Conservation (phyloP, 2,888 invertebrate genomes). For the Nomada fucata region DNA sequence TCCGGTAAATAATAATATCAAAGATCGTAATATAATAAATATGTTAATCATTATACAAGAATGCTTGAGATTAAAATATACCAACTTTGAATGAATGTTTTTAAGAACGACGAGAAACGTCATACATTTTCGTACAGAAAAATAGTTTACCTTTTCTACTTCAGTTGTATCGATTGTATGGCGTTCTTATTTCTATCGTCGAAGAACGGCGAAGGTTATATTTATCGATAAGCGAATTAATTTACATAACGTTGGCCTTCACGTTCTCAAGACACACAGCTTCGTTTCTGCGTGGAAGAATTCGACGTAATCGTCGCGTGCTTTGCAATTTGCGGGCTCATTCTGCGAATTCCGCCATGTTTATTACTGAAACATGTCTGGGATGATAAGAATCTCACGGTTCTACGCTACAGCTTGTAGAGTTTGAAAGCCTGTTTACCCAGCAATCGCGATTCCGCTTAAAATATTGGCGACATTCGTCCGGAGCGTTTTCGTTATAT, state of each 20-base stretch:
- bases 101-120: neutral
- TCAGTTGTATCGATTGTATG: conserved; percentile 35
- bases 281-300: conserved; percentile 49
- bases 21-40: too few species aligned
- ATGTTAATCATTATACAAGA: too few species aligned
- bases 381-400: conserved; percentile 28
- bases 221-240: conserved; percentile 57
- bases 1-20: too few species aligned
- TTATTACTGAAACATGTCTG: conserved; percentile 22
- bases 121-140: neutral
- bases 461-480: neutral
- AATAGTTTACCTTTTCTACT: neutral
- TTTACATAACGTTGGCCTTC: conserved; percentile 61
- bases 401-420: neutral
- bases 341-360: conserved; percentile 32
- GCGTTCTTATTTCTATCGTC: conserved; percentile 14
- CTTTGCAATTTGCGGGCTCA: conserved; percentile 35
- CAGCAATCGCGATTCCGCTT: neutral
- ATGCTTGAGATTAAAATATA: too few species aligned
- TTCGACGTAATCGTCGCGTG: conserved; percentile 56
- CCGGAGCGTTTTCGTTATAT: neutral
- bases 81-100: neutral
- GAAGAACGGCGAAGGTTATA: conserved; percentile 45
- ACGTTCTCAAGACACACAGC: conserved; percentile 42
- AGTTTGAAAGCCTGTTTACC: neutral